A percentile compares a stretch with the other conserved stretches of the same genome.
These are phyloP conservation scores for Drosophila pandora DNA, from an alignment of 1,140 invertebrate species.

Conservation along the genomic window DNA sequence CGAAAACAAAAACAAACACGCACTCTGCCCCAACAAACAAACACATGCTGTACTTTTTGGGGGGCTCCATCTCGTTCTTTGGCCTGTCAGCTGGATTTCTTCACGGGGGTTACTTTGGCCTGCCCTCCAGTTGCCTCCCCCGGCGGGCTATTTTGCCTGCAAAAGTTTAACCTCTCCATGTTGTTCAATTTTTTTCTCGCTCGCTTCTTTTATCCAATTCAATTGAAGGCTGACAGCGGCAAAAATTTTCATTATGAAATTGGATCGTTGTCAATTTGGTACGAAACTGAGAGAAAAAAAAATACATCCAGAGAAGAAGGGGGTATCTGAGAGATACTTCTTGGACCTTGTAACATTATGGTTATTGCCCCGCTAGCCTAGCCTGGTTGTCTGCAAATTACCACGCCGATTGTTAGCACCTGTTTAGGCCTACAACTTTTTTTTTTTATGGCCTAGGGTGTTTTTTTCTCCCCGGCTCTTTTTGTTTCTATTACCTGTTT, in stretches of 20 bases:
- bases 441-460: slow-evolving; percentile 27
- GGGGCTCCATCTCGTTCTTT: slow-evolving; percentile 5
- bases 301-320: neutral
- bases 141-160: slow-evolving; percentile 34
- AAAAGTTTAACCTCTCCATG: slow-evolving; percentile 41
- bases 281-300: slow-evolving; percentile 1
- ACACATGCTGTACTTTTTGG: slow-evolving; percentile 49
- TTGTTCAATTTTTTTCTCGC: slow-evolving; percentile 30
- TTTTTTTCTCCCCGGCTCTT: neutral
- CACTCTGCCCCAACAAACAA: slow-evolving; percentile 36
- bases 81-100: slow-evolving; percentile 77
- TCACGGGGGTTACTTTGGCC: slow-evolving; percentile 60
- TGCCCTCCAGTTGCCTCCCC: slow-evolving; percentile 26
- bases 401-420: slow-evolving; percentile 62
- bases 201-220: slow-evolving; percentile 65
- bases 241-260: slow-evolving; percentile 81
- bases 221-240: slow-evolving; percentile 78
- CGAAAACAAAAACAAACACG: slow-evolving; percentile 35
- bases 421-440: slow-evolving; percentile 60
- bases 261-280: slow-evolving; percentile 75
- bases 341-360: slow-evolving; percentile 33
- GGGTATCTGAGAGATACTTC: neutral
- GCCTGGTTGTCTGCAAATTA: slow-evolving; percentile 19
- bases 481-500: slow-evolving; percentile 42
- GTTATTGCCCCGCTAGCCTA: slow-evolving; percentile 39